Evolutionary conservation across 2,888 invertebrate species (phyloP), one percentile per base, ranked within the genome.

Genomic region (Kuschelorhynchus macadamiae): DNA sequence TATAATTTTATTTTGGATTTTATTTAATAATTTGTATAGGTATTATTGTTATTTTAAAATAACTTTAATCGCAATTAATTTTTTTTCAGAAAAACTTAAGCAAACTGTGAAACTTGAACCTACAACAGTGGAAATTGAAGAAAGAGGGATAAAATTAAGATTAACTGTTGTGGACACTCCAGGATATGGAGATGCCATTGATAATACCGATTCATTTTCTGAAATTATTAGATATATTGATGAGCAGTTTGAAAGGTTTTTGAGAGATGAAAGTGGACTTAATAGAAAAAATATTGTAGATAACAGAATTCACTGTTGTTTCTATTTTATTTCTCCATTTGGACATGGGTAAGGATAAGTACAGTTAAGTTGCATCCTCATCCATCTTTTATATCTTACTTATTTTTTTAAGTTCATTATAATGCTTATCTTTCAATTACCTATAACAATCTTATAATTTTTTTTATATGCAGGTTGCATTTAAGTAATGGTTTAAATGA

Each of bases 171-270:
- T 97, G 0, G 97, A 98, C 83, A 97, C 97, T 3, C 97, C 97
- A 0, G 97, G 97, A 0, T 97, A 94, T 82, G 97, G 97, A 44
- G 97, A 97, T 85, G 95, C 96, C 11, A 94, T 97, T 74, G 93
- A 97, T 81, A 96, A 95, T 82, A 94, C 94, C 1, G 94, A 97
- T 81, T 95, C 96, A 81, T 97, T 97, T 84, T 91, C 92, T 84
- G 92, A 96, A 66, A 97, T 98, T 75, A 94, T 98, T 73, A 92
- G 95, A 81, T 98, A 98, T 84, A 97, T 98, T 76, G 97, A 98
- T 81, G 96, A 97, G 80, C 98, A 98, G 83, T 98, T 97, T 85
- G 96, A 96, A 84, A 87, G 95, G 72, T 96, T 93, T 83, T 85
- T 96, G 55, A 89, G 94, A 39, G 96, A 96, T 79, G 98, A 98